Evolutionary conservation across 2,888 invertebrate species (phyloP).

Genomic region (Drosophila anceps): DNA sequence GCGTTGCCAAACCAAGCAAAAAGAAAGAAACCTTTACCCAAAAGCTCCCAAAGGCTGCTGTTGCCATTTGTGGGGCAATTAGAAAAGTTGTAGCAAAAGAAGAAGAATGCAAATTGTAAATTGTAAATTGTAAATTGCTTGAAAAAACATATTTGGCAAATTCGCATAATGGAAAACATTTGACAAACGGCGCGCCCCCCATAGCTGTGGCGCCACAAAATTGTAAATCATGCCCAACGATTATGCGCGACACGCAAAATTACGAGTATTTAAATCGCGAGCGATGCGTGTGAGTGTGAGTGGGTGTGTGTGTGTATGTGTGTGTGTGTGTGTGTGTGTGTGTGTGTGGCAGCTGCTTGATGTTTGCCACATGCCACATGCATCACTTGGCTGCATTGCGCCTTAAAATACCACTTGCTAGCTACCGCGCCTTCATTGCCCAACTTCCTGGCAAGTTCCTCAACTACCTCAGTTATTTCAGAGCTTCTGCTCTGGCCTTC

Average conservation of each 20-base stretch:
- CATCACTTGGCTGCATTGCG: constrained; percentile 11
- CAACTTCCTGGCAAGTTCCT: constrained; percentile 7
- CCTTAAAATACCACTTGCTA: constrained; percentile 11
- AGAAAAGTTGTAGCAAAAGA: constrained; percentile 41
- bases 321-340: too few species aligned
- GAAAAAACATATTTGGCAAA: constrained; percentile 69
- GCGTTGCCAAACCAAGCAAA: constrained; percentile 44
- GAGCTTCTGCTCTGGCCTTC: not conserved
- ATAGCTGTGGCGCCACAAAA: constrained; percentile 28
- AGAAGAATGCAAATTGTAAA: constrained; percentile 36
- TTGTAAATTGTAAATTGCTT: constrained; percentile 44
- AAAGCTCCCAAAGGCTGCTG: constrained; percentile 3
- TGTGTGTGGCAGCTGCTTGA: constrained; percentile 1
- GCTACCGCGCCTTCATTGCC: not conserved
- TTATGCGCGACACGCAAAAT: constrained; percentile 60
- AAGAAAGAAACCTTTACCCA: constrained; percentile 20
- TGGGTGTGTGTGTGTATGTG: too few species aligned
- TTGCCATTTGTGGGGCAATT: constrained; percentile 51
- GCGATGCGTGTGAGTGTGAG: not conserved
- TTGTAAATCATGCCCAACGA: constrained; percentile 75
- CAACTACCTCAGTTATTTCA: constrained; percentile 1
- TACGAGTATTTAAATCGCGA: constrained; percentile 28
- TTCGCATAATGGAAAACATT: constrained; percentile 45
- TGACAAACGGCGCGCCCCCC: constrained; percentile 38
- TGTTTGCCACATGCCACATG: constrained; percentile 18